A percentile compares a stretch with the other conserved stretches of the same genome.
phyloP scores from a whole-genome alignment of 1,140 invertebrate genomes.

The Limonius californicus region DNA sequence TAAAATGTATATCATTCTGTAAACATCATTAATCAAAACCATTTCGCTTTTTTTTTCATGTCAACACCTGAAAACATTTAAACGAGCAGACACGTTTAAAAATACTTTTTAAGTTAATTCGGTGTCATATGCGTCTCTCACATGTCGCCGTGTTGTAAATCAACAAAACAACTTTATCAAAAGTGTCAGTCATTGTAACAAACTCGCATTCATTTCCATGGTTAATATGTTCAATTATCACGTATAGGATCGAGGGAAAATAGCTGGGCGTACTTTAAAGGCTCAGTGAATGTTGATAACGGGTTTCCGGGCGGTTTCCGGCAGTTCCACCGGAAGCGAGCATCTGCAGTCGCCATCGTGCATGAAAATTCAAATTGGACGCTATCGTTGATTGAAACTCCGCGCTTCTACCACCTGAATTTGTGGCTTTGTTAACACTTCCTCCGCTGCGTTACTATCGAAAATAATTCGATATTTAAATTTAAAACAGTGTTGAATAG shows the following conservation, averaged over 20 bases:
- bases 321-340: conserved; percentile 6
- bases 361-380: conserved; percentile 14
- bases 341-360: conserved; percentile 12
- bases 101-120: not conserved
- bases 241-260: conserved; percentile 10
- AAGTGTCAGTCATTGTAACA: not conserved
- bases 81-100: not conserved
- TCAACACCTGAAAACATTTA: not conserved
- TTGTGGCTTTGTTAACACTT: conserved; percentile 4
- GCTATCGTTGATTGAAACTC: conserved; percentile 12
- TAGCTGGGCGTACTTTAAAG: conserved; percentile 11
- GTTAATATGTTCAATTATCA: conserved; percentile 15
- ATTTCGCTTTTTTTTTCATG: not conserved
- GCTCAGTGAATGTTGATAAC: conserved; percentile 14
- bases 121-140: not conserved
- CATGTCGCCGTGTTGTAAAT: not conserved
- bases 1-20: too few species aligned
- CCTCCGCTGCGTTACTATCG: not conserved
- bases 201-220: not conserved
- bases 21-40: not conserved
- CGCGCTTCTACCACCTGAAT: not conserved
- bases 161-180: conserved; percentile 1
- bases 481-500: not conserved
- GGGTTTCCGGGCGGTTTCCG: conserved; percentile 12
- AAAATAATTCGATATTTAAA: conserved; percentile 5